These are phyloP conservation scores for Formica selysi DNA, from an alignment of 1,140 invertebrate genomes.

Conservation along the genomic window DNA sequence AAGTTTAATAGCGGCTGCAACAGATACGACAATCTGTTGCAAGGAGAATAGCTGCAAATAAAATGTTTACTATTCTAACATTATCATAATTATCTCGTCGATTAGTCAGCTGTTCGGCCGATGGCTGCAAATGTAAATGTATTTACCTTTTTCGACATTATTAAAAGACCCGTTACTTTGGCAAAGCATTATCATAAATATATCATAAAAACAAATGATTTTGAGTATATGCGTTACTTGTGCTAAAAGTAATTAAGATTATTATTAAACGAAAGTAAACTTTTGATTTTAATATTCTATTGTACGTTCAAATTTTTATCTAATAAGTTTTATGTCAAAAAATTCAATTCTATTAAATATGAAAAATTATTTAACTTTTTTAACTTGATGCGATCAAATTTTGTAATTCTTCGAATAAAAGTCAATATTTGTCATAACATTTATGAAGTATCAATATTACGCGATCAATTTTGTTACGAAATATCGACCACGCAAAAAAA, in stretches of 20 bases:
- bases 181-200: constrained; percentile 8
- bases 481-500: background rate
- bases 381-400: background rate
- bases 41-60: constrained; percentile 51
- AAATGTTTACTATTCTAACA: constrained; percentile 35
- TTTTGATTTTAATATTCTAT: background rate
- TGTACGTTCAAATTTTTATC: constrained; percentile 12
- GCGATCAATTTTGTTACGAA: constrained; percentile 23
- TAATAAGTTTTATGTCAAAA: constrained; percentile 17
- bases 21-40: constrained; percentile 39
- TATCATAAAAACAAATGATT: background rate
- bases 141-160: constrained; percentile 15
- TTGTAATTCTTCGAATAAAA: background rate
- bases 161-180: background rate
- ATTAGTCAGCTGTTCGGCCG: background rate
- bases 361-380: constrained; percentile 15
- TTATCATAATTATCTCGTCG: constrained; percentile 18
- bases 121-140: constrained; percentile 38
- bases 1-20: constrained; percentile 19
- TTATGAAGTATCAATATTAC: background rate
- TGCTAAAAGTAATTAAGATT: constrained; percentile 3
- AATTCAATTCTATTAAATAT: constrained; percentile 16
- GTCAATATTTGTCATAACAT: background rate
- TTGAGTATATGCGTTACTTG: background rate
- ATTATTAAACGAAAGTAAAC: background rate